Conservation (phyloP, 2,797 vertebrate genomes). For the Pampus argenteus region DNA sequence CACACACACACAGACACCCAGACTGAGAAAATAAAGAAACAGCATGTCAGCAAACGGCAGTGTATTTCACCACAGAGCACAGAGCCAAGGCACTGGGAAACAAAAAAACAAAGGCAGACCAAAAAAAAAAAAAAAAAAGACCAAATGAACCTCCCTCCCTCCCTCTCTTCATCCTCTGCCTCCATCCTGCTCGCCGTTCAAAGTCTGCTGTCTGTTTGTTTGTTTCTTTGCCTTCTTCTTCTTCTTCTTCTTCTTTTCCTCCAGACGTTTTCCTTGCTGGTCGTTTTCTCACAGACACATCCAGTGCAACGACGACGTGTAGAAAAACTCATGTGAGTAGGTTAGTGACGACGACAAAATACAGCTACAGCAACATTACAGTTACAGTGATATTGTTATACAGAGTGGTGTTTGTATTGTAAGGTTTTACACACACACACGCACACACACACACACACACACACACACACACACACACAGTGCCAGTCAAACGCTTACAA, state of each 20-base stretch:
- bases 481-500: conserved; percentile 67
- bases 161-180: conserved; percentile 35
- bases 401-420: conserved; percentile 56
- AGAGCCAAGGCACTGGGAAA: conserved; percentile 68
- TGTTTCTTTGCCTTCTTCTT: conserved; percentile 45
- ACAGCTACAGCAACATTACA: conserved; percentile 58
- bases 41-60: conserved; percentile 71
- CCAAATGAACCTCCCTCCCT: conserved; percentile 35
- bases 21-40: conserved; percentile 67
- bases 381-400: conserved; percentile 69
- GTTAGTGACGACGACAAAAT: conserved; percentile 55
- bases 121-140: conserved; percentile 45
- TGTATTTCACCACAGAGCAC: conserved; percentile 77
- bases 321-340: conserved; percentile 40
- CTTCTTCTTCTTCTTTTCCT: not conserved
- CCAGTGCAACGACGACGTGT: conserved; percentile 76
- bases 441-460: too few species aligned
- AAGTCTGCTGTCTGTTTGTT: conserved; percentile 53
- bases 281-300: conserved; percentile 62
- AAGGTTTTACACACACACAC: conserved; percentile 69
- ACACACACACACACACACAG: too few species aligned
- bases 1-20: conserved; percentile 34
- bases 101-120: conserved; percentile 53
- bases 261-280: conserved; percentile 46
- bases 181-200: conserved; percentile 51